phyloP scores from a whole-genome alignment of 2,113 vertebrate species.

The Melierax canorus region DNA sequence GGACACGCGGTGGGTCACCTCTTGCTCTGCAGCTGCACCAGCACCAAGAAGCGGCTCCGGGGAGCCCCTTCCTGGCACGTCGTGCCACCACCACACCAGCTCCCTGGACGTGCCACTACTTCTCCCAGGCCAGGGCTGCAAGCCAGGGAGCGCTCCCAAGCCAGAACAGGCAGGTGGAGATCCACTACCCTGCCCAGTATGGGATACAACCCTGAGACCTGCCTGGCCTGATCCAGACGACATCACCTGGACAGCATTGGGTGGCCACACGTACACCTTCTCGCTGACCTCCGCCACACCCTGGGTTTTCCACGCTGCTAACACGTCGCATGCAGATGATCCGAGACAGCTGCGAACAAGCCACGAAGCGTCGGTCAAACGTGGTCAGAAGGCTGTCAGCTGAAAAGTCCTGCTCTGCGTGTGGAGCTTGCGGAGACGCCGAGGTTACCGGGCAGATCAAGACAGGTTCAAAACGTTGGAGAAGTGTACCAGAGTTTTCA shows the following conservation, averaged over 20 bases:
- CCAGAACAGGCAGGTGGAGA: neutral
- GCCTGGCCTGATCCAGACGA: neutral
- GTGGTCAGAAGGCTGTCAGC: neutral
- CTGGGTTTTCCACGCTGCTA: neutral
- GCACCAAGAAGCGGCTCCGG: neutral
- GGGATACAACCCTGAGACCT: neutral
- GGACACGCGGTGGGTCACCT: neutral
- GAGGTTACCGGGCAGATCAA: neutral
- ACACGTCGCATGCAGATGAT: accelerated
- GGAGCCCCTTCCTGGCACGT: neutral
- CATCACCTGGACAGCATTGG: neutral
- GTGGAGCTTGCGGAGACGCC: neutral
- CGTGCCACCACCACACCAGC: neutral
- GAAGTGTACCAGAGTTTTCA: neutral
- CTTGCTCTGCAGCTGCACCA: neutral
- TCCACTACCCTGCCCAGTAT: neutral
- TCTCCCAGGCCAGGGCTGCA: neutral
- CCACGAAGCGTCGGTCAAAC: accelerated
- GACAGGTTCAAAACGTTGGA: neutral
- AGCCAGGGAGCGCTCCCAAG: neutral
- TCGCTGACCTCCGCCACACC: neutral
- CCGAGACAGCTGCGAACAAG: neutral
- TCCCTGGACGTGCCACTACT: accelerated
- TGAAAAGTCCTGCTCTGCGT: accelerated
- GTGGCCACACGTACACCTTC: neutral